Base-by-base conservation (phyloP, 2,797 vertebrate species). In the Phoxinus dragarum region DNA sequence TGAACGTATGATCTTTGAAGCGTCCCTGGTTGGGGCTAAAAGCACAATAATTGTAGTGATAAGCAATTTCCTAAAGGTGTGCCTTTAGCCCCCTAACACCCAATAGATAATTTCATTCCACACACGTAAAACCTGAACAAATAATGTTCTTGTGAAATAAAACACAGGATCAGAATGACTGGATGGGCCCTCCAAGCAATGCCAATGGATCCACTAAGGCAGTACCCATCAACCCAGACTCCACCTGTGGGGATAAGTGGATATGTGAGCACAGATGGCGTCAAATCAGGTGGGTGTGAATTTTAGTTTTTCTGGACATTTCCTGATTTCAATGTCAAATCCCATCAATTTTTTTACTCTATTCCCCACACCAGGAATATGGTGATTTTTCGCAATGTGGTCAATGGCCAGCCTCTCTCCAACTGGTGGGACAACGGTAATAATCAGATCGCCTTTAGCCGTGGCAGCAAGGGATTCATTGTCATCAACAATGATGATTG, bases 361-460 rank as follows among this genome's bases (percentile, higher is more conserved):
- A 5, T 71, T 31, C 17, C 72, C 7, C 12, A 36, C 23, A 6
- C 5, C 86, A 99, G 98, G 91, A 99, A 98, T 93, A 99, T 99
- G 98, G 97, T 95, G 11, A 90, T 88, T 84, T 99, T 99, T 93
- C 96, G 97, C 88, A 99, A 99, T 0, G 95, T 97, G 40, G 97
- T 96, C 69, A 93, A 95, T 0, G 96, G 96, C 34, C 91, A 97
- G 79, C 91, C 95, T 85, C 96, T 97, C 19, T 88, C 94, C 77
- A 97, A 98, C 94, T 99, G 97, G 98, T 98, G 97, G 97, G 97
- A 99, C 91, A 99, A 99, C 16, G 89, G 85, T 14, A 96, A 90
- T 92, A 98, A 97, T 90, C 97, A 98, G 93, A 94, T 99, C 3
- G 97, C 97, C 61, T 99, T 99, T 89, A 96, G 97, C 36, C 97